phyloP scores from a whole-genome alignment of 1,140 invertebrate species.

The Oreohelix idahoensis region DNA sequence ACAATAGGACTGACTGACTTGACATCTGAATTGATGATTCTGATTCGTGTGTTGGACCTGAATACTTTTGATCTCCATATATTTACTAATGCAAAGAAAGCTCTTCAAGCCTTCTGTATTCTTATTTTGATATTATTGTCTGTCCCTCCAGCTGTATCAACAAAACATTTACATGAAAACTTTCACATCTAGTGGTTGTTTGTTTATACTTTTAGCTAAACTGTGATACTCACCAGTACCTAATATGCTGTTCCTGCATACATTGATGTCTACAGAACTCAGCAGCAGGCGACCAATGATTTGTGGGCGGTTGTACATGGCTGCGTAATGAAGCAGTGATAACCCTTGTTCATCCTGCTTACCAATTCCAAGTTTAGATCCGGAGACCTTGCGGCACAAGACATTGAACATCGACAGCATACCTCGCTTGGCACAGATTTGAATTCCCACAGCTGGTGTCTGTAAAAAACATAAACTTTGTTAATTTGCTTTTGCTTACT shows the following conservation, averaged over 20 bases:
- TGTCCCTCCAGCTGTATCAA: no score
- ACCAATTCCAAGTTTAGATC: constrained; percentile 57
- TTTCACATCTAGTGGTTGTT: no score
- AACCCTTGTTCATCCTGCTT: constrained; percentile 72
- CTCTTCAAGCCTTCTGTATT: no score
- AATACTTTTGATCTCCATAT: no score
- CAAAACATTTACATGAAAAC: no score
- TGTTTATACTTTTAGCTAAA: neutral
- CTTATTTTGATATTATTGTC: no score
- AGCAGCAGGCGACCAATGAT: constrained; percentile 68
- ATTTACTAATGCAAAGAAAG: no score
- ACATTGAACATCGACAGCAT: constrained; percentile 68
- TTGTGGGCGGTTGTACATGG: constrained; percentile 70
- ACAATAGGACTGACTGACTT: no score
- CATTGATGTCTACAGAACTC: constrained; percentile 70
- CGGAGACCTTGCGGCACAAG: constrained; percentile 65
- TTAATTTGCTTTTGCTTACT: no score
- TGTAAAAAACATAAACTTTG: no score
- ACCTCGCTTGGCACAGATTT: constrained; percentile 66
- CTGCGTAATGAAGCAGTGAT: constrained; percentile 70
- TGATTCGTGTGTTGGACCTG: no score
- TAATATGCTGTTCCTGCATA: constrained; percentile 64
- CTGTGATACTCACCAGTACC: constrained; percentile 60
- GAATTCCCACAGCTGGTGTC: constrained; percentile 65
- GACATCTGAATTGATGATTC: no score